phyloP scores from a whole-genome alignment of 2,888 invertebrate genomes.

The Callyntrura sp. region DNA sequence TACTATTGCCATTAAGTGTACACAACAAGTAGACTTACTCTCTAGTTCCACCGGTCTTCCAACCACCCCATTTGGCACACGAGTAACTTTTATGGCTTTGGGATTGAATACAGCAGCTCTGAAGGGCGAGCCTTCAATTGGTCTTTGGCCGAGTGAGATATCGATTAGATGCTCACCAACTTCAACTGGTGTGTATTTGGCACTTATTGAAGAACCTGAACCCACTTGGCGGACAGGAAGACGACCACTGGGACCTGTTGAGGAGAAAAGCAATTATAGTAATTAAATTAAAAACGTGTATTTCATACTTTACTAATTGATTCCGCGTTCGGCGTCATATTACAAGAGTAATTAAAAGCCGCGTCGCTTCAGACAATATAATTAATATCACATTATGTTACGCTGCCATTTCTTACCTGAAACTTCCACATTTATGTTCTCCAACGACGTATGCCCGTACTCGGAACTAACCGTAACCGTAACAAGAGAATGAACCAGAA shows the following conservation, averaged over 20 bases:
- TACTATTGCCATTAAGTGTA: constrained; percentile 14
- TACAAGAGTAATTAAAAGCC: not conserved
- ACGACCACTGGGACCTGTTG: constrained; percentile 82
- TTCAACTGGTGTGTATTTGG: constrained; percentile 87
- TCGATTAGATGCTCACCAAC: constrained; percentile 87
- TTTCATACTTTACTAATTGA: not conserved
- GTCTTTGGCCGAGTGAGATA: constrained; percentile 86
- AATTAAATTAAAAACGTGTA: constrained; percentile 36
- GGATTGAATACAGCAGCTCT: constrained; percentile 84
- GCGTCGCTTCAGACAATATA: not conserved
- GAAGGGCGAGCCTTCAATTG: constrained; percentile 85
- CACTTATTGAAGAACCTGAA: constrained; percentile 84
- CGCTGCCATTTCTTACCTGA: too few species aligned
- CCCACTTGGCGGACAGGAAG: constrained; percentile 83
- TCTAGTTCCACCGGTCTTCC: constrained; percentile 98
- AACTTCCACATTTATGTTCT: constrained; percentile 84
- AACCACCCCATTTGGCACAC: constrained; percentile 94
- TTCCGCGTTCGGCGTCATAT: not conserved
- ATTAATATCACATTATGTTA: too few species aligned
- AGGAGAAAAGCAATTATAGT: constrained; percentile 44
- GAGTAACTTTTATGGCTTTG: constrained; percentile 88
- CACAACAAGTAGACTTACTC: constrained; percentile 91
- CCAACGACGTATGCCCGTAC: constrained; percentile 83
- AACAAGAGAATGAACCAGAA: constrained; percentile 88
- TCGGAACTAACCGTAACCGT: constrained; percentile 87